These are phyloP conservation scores for Paedocypris micromegethes DNA, from an alignment of 2,797 vertebrate species.

Conservation along the genomic window DNA sequence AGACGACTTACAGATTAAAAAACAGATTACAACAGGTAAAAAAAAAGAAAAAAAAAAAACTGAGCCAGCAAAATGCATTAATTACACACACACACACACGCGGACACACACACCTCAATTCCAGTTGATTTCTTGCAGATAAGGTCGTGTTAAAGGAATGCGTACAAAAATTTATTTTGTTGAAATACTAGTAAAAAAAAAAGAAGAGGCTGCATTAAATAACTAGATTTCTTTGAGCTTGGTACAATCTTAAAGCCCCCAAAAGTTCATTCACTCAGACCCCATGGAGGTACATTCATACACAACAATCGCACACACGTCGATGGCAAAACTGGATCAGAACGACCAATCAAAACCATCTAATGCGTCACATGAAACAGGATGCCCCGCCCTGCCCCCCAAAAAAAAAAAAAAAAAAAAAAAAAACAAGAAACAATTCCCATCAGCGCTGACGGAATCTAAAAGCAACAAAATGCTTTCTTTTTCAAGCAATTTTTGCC, in stretches of 20 bases:
- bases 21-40: slow-evolving; percentile 27
- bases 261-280: not conserved
- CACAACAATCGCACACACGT: slow-evolving; percentile 57
- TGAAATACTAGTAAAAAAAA: slow-evolving; percentile 1
- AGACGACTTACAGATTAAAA: slow-evolving; percentile 56
- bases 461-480: slow-evolving; percentile 31
- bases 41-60: slow-evolving; percentile 17
- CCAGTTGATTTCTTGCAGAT: slow-evolving; percentile 25
- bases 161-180: slow-evolving; percentile 16
- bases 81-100: slow-evolving; percentile 3
- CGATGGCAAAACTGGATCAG: slow-evolving; percentile 44
- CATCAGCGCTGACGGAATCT: slow-evolving; percentile 9
- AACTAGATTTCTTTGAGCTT: not conserved
- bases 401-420: not conserved
- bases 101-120: slow-evolving; percentile 13
- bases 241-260: slow-evolving; percentile 31
- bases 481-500: slow-evolving; percentile 41
- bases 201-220: slow-evolving; percentile 11
- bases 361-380: slow-evolving; percentile 6
- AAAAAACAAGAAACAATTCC: not conserved
- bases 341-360: no score
- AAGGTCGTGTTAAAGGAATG: slow-evolving; percentile 18
- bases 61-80: slow-evolving; percentile 49
- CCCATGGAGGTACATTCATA: slow-evolving; percentile 45
- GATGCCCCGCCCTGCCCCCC: not conserved